Evolutionary conservation across 2,888 invertebrate genomes (phyloP), one percentile per base, ranked within the genome.

Genomic region (Rhodophaea formosa): DNA sequence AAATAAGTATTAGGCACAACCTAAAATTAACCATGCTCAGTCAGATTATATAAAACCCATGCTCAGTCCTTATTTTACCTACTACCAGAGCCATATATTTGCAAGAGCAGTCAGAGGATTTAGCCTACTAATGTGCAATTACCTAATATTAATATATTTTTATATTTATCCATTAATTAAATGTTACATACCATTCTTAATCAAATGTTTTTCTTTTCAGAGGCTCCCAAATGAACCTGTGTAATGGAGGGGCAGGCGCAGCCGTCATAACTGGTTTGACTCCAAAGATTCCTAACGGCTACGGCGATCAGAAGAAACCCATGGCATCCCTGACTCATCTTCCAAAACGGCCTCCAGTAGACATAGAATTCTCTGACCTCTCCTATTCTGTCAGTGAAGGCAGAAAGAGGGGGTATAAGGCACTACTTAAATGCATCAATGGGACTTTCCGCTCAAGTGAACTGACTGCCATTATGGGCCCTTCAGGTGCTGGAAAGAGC

Each of bases 381-480:
- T 96, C 96, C 52, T 98, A 97, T 88, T 96, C 96, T 14, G 97
- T 98, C 56, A 95, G 97, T 53, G 97, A 97, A 74, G 96, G 96
- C 15, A 92, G 95, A 64, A 93, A 94, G 79, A 92, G 95, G 66
- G 96, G 96, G 7, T 95, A 95, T 82, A 98, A 98, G 84, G 95
- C 96, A 12, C 95, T 98, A 72, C 89, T 97, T 68, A 97, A 97
- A 88, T 94, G 95, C 69, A 95, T 98, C 58, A 96, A 96, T 72
- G 98, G 98, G 8, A 95, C 95, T 76, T 97, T 98, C 81, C 93
- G 93, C 68, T 96, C 96, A 62, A 97, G 98, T n/a, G 97, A 98
- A 77, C 91, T 98, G 69, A 97, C 97, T 0, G 98, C 97, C 32
- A 98, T 98, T 60, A 98, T 98, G 98, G 98, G 98, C 35, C 98